Percentiles rank a stretch among this genome's conserved stretches.
Evolutionary conservation across 2,113 vertebrate genomes (phyloP).

Genomic region (Amia ocellicauda): DNA sequence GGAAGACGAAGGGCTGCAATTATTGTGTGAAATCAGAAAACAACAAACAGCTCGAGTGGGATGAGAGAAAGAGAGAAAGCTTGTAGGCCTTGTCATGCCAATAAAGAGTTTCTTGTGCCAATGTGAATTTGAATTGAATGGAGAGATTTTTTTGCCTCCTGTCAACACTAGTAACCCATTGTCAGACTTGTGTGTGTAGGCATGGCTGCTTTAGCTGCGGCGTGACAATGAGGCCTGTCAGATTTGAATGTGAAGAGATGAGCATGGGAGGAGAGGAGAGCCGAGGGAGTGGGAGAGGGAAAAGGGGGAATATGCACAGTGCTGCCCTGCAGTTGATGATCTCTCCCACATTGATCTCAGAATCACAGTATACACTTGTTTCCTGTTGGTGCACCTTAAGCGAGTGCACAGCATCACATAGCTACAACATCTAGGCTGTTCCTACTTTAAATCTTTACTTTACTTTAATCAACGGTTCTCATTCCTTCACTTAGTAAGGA

Average conservation of each 20-base stretch:
- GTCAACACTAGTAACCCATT: not conserved
- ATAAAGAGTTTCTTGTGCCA: not conserved
- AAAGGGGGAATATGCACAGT: not conserved
- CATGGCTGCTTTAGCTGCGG: not conserved
- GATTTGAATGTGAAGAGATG: not conserved
- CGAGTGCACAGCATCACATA: no score
- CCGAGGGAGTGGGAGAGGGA: not conserved
- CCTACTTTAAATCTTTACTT: no score
- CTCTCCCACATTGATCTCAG: no score
- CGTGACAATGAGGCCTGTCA: not conserved
- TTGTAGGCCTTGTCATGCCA: not conserved
- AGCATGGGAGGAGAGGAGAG: not conserved
- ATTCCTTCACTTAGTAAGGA: no score
- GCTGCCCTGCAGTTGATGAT: no score
- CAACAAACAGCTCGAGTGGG: not conserved
- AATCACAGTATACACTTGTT: no score
- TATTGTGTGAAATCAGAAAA: no score
- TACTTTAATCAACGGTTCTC: no score
- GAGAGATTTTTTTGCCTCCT: slow-evolving; percentile 1
- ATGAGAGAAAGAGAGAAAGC: not conserved
- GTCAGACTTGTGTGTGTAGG: not conserved
- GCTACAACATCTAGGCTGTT: no score
- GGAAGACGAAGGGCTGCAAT: no score
- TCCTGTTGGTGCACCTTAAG: no score
- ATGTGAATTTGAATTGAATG: slow-evolving; percentile 6